phyloP scores from a whole-genome alignment of 2,113 vertebrate genomes.

The Poecilia latipinna region DNA sequence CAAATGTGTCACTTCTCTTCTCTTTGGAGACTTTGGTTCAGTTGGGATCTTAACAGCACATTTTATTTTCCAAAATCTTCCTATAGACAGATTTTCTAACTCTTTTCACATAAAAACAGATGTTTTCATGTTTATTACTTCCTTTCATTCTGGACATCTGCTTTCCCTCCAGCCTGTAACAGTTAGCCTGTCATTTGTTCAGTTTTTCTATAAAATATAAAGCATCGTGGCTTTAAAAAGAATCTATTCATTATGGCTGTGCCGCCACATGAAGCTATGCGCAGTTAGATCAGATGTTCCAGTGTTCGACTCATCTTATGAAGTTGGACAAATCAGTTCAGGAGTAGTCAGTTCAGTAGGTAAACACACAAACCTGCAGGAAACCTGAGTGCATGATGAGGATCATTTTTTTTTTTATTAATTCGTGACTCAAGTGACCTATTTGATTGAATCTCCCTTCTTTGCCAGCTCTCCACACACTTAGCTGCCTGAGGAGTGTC shows the following conservation, averaged over 20 bases:
- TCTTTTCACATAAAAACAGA: background rate
- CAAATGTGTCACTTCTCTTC: accelerated
- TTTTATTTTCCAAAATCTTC: conserved; percentile 1
- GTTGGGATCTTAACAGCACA: background rate
- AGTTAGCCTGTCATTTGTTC: background rate
- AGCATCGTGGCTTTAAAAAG: background rate
- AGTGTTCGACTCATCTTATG: background rate
- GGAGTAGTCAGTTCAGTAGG: background rate
- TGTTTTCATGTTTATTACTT: background rate
- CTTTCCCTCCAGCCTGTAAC: background rate
- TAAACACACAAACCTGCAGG: background rate
- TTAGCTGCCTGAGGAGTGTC: conserved; percentile 62
- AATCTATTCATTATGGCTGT: background rate
- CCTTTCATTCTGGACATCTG: background rate
- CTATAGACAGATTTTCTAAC: conserved; percentile 13
- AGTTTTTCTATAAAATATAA: background rate
- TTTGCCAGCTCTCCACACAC: background rate
- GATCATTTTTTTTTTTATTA: background rate
- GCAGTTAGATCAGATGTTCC: background rate
- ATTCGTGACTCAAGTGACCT: background rate
- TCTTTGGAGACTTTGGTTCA: conserved; percentile 45
- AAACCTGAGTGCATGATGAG: background rate
- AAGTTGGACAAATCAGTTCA: background rate
- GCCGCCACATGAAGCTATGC: no score
- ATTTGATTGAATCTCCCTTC: background rate